These are phyloP conservation scores for Orycteropus afer DNA, from an alignment of 2,113 vertebrate genomes.

Conservation along the genomic window DNA sequence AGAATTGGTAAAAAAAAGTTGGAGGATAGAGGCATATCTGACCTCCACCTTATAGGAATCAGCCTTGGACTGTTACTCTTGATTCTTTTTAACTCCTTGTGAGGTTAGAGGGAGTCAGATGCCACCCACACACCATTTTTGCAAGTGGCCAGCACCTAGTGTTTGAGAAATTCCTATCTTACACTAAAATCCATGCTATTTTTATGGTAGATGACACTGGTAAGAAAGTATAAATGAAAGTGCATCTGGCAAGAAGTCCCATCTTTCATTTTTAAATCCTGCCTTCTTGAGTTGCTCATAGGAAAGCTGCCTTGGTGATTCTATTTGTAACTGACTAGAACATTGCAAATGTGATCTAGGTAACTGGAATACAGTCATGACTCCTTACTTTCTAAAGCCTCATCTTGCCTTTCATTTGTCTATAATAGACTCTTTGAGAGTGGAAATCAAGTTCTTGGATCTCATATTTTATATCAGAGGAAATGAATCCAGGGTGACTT, in stretches of 20 bases:
- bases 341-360: not conserved
- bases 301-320: not conserved
- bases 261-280: not conserved
- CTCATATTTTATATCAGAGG: not conserved
- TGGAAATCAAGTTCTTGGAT: not conserved
- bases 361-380: not conserved
- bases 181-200: not conserved
- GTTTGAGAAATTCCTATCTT: not conserved
- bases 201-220: not conserved
- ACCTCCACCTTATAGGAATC: no score
- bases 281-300: not conserved
- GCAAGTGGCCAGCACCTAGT: not conserved
- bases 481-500: slow-evolving; percentile 16
- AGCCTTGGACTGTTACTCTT: no score
- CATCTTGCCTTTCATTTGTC: not conserved
- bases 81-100: no score
- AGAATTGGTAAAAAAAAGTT: no score
- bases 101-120: no score
- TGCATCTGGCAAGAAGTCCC: not conserved
- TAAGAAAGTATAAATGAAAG: not conserved
- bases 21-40: no score
- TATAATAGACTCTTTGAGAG: not conserved
- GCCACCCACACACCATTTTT: no score
- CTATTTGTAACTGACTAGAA: not conserved
- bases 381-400: not conserved